phyloP scores from a whole-genome alignment of 2,888 invertebrate species.

The Pyrocoelia pectoralis region DNA sequence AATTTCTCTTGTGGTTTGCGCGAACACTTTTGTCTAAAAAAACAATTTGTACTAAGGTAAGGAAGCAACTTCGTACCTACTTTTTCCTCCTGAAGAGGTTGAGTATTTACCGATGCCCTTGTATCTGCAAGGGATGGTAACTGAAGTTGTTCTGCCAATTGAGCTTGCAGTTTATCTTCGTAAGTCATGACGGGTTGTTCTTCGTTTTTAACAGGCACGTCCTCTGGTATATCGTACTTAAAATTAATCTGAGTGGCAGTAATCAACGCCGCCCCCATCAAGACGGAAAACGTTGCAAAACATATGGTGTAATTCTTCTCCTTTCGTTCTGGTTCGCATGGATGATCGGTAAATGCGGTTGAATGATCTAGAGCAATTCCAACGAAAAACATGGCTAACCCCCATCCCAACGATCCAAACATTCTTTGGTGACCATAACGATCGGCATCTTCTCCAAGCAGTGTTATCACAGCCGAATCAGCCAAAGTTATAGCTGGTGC shows the following conservation, averaged over 20 bases:
- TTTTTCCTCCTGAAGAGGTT: conserved; percentile 61
- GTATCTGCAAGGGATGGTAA: conserved; percentile 79
- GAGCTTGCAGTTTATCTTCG: conserved; percentile 84
- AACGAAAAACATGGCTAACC: conserved; percentile 98
- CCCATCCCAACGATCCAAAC: conserved; percentile 99
- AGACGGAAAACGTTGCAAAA: conserved; percentile 95
- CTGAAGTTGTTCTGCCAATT: conserved; percentile 83
- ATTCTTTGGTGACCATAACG: conserved; percentile 95
- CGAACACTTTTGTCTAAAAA: conserved; percentile 85
- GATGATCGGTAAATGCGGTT: conserved; percentile 92
- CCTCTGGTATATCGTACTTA: conserved; percentile 66
- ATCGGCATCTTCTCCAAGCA: conserved; percentile 67
- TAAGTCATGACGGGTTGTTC: conserved; percentile 60
- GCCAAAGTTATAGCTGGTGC: conserved; percentile 96
- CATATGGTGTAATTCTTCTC: conserved; percentile 99
- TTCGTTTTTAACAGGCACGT: conserved; percentile 36
- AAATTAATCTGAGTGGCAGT: conserved; percentile 88
- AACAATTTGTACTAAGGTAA: conserved; percentile 25
- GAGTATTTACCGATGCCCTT: conserved; percentile 61
- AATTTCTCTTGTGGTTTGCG: conserved; percentile 88
- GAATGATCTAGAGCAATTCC: conserved; percentile 96
- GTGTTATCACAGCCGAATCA: conserved; percentile 88
- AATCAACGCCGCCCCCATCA: conserved; percentile 94
- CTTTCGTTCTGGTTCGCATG: conserved; percentile 85
- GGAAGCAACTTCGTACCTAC: conserved; percentile 45